These are phyloP conservation scores for Vidua macroura DNA, from an alignment of 2,113 vertebrate species.

Conservation along the genomic window DNA sequence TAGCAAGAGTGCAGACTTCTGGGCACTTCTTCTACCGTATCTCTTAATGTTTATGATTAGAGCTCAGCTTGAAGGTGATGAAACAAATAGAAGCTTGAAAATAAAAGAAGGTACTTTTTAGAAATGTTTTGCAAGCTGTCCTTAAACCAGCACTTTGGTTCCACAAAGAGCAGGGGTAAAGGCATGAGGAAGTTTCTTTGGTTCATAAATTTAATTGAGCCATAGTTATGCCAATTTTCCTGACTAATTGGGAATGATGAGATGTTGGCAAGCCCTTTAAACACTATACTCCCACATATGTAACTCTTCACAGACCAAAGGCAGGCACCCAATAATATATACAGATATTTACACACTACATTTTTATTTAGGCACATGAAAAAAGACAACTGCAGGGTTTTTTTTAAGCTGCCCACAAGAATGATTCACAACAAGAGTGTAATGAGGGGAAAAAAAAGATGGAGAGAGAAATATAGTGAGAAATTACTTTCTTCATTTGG, in stretches of 20 bases:
- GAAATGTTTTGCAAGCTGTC: background rate
- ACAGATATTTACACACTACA: background rate
- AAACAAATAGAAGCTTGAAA: background rate
- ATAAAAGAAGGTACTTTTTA: background rate
- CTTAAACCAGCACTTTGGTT: background rate
- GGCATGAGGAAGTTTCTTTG: slow-evolving; percentile 33
- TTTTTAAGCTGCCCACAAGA: background rate
- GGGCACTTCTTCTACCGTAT: background rate
- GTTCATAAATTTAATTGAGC: slow-evolving; percentile 52
- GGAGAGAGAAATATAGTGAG: background rate
- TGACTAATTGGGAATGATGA: slow-evolving; percentile 40
- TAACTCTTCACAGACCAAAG: slow-evolving; percentile 22
- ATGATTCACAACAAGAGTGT: background rate
- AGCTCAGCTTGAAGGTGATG: background rate
- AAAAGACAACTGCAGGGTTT: background rate
- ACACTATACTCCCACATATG: background rate
- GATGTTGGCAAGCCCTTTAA: slow-evolving; percentile 29
- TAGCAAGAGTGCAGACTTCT: background rate
- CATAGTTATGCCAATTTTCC: slow-evolving; percentile 26
- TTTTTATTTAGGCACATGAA: background rate
- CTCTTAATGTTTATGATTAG: background rate
- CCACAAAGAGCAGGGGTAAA: background rate
- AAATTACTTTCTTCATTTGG: background rate
- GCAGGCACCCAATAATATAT: background rate
- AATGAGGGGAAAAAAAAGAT: background rate